A percentile compares a stretch with the other conserved stretches of the same genome.
phyloP scores from a whole-genome alignment of 2,113 vertebrate genomes.

The Astur gentilis region DNA sequence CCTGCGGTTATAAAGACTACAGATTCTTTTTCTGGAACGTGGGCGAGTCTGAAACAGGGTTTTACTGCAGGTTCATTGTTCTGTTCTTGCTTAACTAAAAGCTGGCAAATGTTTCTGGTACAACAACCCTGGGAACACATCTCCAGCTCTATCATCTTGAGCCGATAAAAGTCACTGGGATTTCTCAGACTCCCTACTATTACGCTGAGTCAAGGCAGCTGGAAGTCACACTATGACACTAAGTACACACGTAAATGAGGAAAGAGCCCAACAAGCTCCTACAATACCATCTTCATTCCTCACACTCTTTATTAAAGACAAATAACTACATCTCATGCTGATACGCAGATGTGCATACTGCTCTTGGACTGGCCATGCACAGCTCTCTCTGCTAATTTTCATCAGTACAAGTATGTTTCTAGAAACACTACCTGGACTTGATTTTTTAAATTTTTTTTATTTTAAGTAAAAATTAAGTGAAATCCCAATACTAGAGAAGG shows the following conservation, averaged over 20 bases:
- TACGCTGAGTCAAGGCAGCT: accelerated
- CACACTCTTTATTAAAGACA: neutral
- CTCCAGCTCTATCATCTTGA: neutral
- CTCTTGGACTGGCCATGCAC: neutral
- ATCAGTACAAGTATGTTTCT: neutral
- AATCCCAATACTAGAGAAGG: neutral
- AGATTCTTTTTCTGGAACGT: neutral
- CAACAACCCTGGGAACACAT: neutral
- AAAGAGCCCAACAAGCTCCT: neutral
- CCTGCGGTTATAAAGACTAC: neutral
- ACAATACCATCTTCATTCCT: neutral
- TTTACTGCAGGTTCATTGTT: neutral
- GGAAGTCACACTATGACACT: neutral
- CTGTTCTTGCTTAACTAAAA: neutral
- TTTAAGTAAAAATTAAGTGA: neutral
- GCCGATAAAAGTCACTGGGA: neutral
- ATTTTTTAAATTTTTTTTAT: neutral
- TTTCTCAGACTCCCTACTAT: neutral
- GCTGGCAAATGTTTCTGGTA: neutral
- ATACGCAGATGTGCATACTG: neutral
- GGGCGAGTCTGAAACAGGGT: neutral
- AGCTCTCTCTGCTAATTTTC: neutral
- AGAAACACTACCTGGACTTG: neutral
- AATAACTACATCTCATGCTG: neutral
- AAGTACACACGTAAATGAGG: neutral